Evolutionary conservation across 2,888 invertebrate species (phyloP), one percentile per base, ranked within the genome.

Genomic region (Euplagia quadripunctaria): DNA sequence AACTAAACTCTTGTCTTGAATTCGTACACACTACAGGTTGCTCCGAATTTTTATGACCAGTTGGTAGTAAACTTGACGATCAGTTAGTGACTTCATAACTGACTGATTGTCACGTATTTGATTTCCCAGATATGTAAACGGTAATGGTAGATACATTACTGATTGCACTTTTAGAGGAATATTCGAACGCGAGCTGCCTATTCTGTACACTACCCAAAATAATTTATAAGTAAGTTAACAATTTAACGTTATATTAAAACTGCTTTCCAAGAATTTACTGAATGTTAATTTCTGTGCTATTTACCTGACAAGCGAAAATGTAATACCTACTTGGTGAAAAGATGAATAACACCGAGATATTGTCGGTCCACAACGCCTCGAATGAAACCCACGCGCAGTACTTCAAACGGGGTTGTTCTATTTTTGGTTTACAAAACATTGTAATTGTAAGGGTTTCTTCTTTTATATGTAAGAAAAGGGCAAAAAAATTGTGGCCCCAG

Each of bases 361-460:
- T 61, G 69, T 69, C 49, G 31, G 31, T 58, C 61, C 31, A 20
- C 49, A 43, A 9, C 46, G 49, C 69, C 31, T 61, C 31, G 61
- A 69, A 63, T 49, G 58, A 69, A 58, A 69, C 69, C 69, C 49
- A 69, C 49, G 63, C 61, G 4, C 7, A 49, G 17, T 8, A 14
- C 63, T 63, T 63, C 31, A 42, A 42, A 42, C 11, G 49, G 49
- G 51, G 16, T 46, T 61, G 61, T 69, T 69, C 69, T 69, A 69
- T 69, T 69, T 67, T 69, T 69, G 61, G 46, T 31, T 61, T 31
- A 46, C 16, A 63, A 63, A 63, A 63, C 63, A 69, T 49, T 20
- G 69, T 63, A 31, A 69, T 49, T 20, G 63, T 63, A 16, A 63
- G 61, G 31, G 63, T 41, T 41, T 31, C 41, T 41, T 63, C 16